phyloP scores from a whole-genome alignment of 2,113 vertebrate species.

The Aptenodytes forsteri region DNA sequence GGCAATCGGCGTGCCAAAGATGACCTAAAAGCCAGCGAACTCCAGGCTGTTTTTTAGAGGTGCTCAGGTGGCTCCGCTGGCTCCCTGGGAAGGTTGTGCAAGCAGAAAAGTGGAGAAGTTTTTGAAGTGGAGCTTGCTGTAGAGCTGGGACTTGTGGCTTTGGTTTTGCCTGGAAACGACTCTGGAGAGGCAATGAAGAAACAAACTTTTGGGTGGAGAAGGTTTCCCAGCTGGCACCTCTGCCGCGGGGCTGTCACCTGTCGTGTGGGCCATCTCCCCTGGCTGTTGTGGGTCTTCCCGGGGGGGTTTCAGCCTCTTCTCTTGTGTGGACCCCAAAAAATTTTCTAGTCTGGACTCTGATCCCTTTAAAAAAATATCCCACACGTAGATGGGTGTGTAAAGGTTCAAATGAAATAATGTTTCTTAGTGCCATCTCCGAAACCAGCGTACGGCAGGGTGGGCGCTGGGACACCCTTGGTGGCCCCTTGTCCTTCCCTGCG shows the following conservation, averaged over 20 bases:
- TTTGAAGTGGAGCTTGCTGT: background rate
- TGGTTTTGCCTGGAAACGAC: background rate
- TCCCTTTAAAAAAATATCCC: background rate
- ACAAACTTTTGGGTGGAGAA: background rate
- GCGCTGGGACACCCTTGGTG: background rate
- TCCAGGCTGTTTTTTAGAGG: background rate
- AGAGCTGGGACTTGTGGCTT: background rate
- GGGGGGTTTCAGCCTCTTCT: background rate
- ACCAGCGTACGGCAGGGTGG: background rate
- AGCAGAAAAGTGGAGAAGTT: background rate
- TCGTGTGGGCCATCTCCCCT: background rate
- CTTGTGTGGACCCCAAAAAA: background rate
- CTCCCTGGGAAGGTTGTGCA: background rate
- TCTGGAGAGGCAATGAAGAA: background rate
- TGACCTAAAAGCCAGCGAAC: background rate
- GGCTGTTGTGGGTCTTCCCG: background rate
- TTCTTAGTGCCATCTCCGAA: background rate
- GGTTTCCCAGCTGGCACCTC: background rate
- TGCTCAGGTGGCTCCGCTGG: background rate
- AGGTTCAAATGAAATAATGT: background rate
- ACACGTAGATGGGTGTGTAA: background rate
- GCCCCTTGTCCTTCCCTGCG: background rate
- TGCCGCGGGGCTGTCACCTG: rapidly evolving
- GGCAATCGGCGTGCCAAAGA: background rate
- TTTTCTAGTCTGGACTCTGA: background rate